Conservation (phyloP, 2,797 vertebrate genomes). For the Erpetoichthys calabaricus region DNA sequence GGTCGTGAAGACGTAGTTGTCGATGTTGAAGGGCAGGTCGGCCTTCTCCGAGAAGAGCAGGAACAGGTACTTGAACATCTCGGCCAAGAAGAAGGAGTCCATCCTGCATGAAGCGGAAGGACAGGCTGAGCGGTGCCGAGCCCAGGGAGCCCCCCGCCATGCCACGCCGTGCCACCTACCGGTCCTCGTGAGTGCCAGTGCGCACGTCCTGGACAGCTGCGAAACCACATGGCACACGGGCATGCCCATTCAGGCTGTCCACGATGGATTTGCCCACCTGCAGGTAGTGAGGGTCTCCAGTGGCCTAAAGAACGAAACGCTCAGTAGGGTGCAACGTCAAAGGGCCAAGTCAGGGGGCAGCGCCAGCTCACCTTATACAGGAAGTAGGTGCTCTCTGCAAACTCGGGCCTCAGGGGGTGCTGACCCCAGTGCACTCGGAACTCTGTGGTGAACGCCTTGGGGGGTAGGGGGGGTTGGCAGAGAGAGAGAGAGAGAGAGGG, state of each 20-base stretch:
- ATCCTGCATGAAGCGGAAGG: slow-evolving; percentile 37
- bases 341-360: background rate
- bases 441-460: slow-evolving; percentile 63
- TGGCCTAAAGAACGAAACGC: slow-evolving; percentile 34
- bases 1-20: slow-evolving; percentile 65
- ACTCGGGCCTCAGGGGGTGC: slow-evolving; percentile 63
- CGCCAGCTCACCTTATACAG: slow-evolving; percentile 52
- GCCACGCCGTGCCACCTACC: slow-evolving; percentile 27
- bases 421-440: slow-evolving; percentile 70
- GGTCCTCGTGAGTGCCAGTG: slow-evolving; percentile 62
- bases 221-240: slow-evolving; percentile 65
- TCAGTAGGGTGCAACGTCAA: background rate
- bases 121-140: background rate
- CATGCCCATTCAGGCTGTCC: slow-evolving; percentile 59
- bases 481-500: background rate
- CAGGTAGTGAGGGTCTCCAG: slow-evolving; percentile 66
- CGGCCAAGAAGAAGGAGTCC: slow-evolving; percentile 69
- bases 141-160: background rate
- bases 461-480: background rate
- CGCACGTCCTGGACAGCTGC: slow-evolving; percentile 66
- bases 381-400: slow-evolving; percentile 72
- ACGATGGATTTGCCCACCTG: slow-evolving; percentile 66
- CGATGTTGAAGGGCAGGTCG: slow-evolving; percentile 56
- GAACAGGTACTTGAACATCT: slow-evolving; percentile 74
- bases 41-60: slow-evolving; percentile 63